Percentiles rank a stretch among this genome's conserved stretches.
Conservation (phyloP, 2,113 vertebrate species). For the Struthio camelus region DNA sequence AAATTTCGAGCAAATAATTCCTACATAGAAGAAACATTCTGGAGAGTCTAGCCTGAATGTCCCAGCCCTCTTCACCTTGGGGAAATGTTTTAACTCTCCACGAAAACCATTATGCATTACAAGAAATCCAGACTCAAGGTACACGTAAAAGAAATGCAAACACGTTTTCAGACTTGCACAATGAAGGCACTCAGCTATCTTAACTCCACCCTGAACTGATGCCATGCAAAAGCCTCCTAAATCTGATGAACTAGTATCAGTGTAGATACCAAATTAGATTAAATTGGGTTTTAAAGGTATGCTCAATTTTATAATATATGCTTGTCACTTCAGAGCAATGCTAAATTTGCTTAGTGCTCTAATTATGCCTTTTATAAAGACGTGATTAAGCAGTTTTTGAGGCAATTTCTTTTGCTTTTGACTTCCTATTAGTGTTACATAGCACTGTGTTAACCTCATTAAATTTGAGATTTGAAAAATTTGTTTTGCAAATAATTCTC, state of each 20-base stretch:
- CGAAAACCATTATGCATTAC: rapidly evolving
- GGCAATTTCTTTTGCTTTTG: neutral
- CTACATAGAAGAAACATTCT: neutral
- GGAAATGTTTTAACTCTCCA: neutral
- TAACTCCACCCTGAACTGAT: neutral
- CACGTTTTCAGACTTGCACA: neutral
- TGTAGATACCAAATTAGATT: neutral
- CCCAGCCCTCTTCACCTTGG: neutral
- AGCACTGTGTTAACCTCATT: neutral
- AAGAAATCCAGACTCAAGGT: neutral
- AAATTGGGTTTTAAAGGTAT: neutral
- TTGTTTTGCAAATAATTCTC: neutral
- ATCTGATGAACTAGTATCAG: neutral
- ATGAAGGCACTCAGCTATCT: neutral
- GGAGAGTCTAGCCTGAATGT: neutral
- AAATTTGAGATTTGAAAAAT: neutral
- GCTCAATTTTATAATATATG: neutral
- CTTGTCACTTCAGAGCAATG: neutral
- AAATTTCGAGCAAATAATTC: neutral
- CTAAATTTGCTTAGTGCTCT: neutral
- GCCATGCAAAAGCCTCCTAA: neutral
- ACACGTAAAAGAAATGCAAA: neutral
- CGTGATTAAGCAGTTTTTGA: neutral
- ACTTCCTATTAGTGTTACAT: neutral
- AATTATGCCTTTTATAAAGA: neutral